Percentiles rank a stretch among this genome's conserved stretches.
phyloP scores from a whole-genome alignment of 1,140 invertebrate genomes.

The Cyphomyrmex costatus region DNA sequence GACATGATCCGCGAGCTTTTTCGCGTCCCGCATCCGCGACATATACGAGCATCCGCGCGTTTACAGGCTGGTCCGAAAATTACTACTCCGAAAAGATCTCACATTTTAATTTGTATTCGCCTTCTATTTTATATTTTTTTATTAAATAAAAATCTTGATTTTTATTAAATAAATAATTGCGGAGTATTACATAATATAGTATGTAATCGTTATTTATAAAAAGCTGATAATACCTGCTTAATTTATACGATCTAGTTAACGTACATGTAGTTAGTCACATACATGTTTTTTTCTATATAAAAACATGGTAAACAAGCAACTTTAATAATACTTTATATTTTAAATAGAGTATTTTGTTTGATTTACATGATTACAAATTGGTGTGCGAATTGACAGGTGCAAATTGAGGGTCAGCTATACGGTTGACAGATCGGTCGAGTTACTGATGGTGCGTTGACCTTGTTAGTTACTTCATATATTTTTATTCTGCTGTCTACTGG shows the following conservation, averaged over 20 bases:
- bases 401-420: too few relatives aligned
- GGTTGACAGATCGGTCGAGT: too few relatives aligned
- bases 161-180: background rate
- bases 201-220: background rate
- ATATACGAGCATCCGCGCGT: background rate
- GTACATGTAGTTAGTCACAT: too few relatives aligned
- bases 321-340: background rate
- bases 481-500: too few relatives aligned
- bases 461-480: too few relatives aligned
- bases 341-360: too few relatives aligned
- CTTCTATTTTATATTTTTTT: background rate
- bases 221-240: background rate
- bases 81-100: background rate
- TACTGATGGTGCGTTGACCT: too few relatives aligned
- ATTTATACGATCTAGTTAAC: background rate
- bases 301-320: background rate
- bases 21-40: conserved; percentile 25
- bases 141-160: background rate
- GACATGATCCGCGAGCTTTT: conserved; percentile 57
- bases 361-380: too few relatives aligned
- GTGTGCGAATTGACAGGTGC: too few relatives aligned
- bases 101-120: background rate
- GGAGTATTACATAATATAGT: background rate
- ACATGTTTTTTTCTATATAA: background rate
- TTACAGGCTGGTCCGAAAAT: background rate